Percentiles rank a stretch among this genome's conserved stretches.
Evolutionary conservation across 2,113 vertebrate genomes (phyloP).

Genomic region (Notothenia coriiceps): DNA sequence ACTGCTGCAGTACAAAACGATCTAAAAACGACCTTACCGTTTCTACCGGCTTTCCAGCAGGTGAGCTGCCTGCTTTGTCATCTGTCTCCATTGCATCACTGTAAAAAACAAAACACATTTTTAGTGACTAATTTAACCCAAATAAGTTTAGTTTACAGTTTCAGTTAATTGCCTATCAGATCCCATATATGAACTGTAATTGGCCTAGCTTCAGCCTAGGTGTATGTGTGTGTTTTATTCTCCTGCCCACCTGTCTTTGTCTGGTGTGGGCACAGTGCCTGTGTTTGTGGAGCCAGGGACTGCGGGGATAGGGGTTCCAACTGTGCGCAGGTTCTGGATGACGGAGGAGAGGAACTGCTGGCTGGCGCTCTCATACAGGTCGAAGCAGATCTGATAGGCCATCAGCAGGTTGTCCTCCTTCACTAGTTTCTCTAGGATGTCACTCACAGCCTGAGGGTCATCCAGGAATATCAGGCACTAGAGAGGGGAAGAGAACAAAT

Average conservation of each 20-base stretch:
- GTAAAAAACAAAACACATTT: constrained; percentile 53
- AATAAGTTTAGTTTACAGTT: background rate
- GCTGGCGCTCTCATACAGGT: constrained; percentile 98
- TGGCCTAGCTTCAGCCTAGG: background rate
- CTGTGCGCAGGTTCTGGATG: constrained; percentile 95
- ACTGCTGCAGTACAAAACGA: background rate
- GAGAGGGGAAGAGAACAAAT: constrained; percentile 1
- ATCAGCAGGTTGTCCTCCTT: constrained; percentile 99
- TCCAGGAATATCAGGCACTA: constrained; percentile 99
- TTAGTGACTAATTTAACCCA: background rate
- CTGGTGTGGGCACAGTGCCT: constrained; percentile 90
- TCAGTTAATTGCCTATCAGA: background rate
- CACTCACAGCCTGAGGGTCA: constrained; percentile 97
- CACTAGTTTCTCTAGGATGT: constrained; percentile 97
- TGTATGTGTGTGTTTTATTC: background rate
- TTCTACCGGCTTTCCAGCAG: constrained; percentile 88
- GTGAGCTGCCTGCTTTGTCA: constrained; percentile 89
- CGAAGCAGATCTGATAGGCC: constrained; percentile 99
- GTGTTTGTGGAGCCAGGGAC: constrained; percentile 98
- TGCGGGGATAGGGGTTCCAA: constrained; percentile 94
- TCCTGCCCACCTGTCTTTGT: constrained; percentile 90
- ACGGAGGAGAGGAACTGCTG: constrained; percentile 99
- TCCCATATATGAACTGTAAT: background rate
- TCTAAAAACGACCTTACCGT: constrained; percentile 77
- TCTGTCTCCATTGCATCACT: constrained; percentile 98